phyloP scores from a whole-genome alignment of 2,888 invertebrate genomes.

The Andrena minutula region DNA sequence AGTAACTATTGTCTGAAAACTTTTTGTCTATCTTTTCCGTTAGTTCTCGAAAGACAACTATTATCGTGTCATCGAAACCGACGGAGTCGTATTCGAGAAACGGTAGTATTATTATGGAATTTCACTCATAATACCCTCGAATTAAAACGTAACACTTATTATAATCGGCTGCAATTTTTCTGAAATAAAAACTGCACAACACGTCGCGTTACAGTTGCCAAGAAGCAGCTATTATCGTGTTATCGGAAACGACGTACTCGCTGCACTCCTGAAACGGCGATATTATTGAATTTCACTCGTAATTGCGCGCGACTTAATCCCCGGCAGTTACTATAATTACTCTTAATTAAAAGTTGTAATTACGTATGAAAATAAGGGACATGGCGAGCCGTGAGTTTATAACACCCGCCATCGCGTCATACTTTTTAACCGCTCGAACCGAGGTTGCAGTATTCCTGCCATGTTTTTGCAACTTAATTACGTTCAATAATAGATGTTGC shows the following conservation, averaged over 20 bases:
- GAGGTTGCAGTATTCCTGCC: constrained; percentile 28
- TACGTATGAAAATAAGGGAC: neutral
- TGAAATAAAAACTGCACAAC: neutral
- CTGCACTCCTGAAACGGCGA: neutral
- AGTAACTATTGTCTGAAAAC: no score
- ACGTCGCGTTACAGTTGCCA: neutral
- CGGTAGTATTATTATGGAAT: no score
- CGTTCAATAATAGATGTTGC: constrained; percentile 36
- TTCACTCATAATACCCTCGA: no score
- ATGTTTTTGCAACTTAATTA: constrained; percentile 47
- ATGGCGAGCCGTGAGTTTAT: constrained; percentile 35
- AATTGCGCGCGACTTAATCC: neutral
- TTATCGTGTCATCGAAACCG: no score
- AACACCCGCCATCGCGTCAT: constrained; percentile 30
- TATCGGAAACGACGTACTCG: neutral
- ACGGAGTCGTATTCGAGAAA: no score
- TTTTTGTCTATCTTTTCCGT: no score
- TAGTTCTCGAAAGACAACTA: no score
- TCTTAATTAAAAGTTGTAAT: constrained; percentile 40
- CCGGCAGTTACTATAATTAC: constrained; percentile 35
- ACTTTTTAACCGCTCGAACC: constrained; percentile 9
- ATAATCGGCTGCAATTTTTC: neutral
- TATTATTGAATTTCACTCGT: constrained; percentile 32
- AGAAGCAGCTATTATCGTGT: neutral
- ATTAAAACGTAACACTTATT: neutral